Evolutionary conservation across 2,113 vertebrate genomes (phyloP).

Genomic region (Nipponia nippon): DNA sequence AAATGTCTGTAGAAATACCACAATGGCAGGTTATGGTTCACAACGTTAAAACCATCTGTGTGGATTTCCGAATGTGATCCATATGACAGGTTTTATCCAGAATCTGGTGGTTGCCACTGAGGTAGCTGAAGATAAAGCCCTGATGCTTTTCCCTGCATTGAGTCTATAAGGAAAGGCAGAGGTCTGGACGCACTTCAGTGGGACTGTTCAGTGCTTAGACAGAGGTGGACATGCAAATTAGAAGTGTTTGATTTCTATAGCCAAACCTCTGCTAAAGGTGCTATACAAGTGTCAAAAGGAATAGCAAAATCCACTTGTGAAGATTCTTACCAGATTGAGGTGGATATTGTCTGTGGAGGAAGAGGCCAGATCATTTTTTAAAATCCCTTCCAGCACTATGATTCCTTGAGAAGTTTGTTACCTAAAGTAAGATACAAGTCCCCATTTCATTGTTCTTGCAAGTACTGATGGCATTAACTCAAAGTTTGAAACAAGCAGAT

Average conservation of each 20-base stretch:
- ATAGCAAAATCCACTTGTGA: background rate
- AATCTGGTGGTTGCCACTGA: background rate
- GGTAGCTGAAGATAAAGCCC: background rate
- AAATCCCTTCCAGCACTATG: background rate
- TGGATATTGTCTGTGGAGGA: background rate
- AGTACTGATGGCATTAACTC: background rate
- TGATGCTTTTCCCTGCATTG: background rate
- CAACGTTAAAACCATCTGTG: background rate
- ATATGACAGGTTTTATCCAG: background rate
- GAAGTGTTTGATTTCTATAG: background rate
- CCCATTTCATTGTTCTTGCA: background rate
- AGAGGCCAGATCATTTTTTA: rapidly evolving
- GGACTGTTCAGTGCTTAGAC: background rate
- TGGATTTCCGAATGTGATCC: background rate
- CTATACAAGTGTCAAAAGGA: background rate
- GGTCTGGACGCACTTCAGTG: background rate
- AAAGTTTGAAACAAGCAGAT: background rate
- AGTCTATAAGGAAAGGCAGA: background rate
- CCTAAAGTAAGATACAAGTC: background rate
- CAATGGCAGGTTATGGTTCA: background rate
- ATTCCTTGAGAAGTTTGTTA: background rate
- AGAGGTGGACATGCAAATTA: background rate
- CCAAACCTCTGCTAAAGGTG: background rate
- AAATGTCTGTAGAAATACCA: background rate
- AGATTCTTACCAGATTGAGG: background rate